Evolutionary conservation across 2,113 vertebrate genomes (phyloP), one percentile per base, ranked within the genome.

Genomic region (Plecotus auritus): DNA sequence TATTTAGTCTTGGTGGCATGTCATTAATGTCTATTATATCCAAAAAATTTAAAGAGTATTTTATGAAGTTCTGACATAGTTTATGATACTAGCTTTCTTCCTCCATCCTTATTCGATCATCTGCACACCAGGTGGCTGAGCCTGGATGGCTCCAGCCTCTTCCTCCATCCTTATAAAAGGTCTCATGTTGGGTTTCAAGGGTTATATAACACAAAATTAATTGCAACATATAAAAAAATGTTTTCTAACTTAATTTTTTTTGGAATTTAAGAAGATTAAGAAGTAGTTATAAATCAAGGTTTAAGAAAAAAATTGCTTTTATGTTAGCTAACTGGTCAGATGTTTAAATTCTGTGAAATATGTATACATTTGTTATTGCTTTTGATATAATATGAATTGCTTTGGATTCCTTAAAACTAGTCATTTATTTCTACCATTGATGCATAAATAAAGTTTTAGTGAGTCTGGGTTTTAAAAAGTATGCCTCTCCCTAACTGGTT

Each of bases 301-400:
- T 97, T 97, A 93, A 88, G 85, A 0, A 85, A 78, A 90, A 74
- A 56, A 17, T 26, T 87, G 18, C 30, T 96, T 91, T 91, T 95
- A 86, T 97, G 94, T 92, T 93, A 86, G 23, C 37, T 94, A 54
- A 67, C 91, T 93, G 83, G 67, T 91, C 92, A 95, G 91, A 72
- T 97, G 72, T 87, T 97, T 96, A 47, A 7, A 61, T 61, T 85
- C 35, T 13, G 4, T 83, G 86, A 76, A 88, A 70, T 49, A 83
- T 11, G 40, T 85, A 59, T 87, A 22, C 51, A n/a, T 96, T 66
- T 86, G 30, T 86, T 82, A 78, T 83, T 94, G 23, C 23, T 94
- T 87, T 94, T 88, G 86, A 56, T 93, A 30, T 66, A 91, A 89
- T 67, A 47, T 91, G 82, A 95, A 45, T 95, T 91, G 54, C 35